phyloP scores from a whole-genome alignment of 1,140 invertebrate genomes.

The Prorops nasuta region DNA sequence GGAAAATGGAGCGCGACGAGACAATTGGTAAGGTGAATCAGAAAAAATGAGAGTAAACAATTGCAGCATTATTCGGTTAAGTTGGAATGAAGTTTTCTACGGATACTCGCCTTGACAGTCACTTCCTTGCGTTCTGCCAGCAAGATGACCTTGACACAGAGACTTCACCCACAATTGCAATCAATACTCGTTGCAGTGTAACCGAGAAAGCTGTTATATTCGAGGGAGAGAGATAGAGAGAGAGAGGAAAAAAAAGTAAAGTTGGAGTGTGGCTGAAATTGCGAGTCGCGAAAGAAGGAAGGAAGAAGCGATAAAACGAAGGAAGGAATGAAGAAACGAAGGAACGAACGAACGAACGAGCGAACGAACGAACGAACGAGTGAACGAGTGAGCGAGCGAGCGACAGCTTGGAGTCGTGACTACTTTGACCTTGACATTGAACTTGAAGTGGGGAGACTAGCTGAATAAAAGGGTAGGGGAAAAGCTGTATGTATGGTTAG shows the following conservation, averaged over 20 bases:
- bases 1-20: too few species aligned
- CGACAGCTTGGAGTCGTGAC: conserved; percentile 31
- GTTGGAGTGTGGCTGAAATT: not conserved
- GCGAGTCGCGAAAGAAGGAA: not conserved
- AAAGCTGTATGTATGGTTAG: not conserved
- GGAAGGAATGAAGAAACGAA: not conserved
- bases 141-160: too few species aligned
- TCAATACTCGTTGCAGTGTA: too few species aligned
- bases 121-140: too few species aligned
- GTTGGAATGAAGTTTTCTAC: too few species aligned
- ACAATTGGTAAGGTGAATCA: too few species aligned
- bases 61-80: too few species aligned
- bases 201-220: not conserved
- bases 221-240: not conserved
- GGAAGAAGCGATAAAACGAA: conserved; percentile 2
- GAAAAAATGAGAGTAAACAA: too few species aligned
- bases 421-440: conserved; percentile 54
- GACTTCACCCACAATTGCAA: too few species aligned
- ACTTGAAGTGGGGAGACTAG: conserved; percentile 40
- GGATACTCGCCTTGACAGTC: too few species aligned
- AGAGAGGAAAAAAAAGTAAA: not conserved
- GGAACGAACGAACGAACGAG: not conserved
- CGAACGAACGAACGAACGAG: conserved; percentile 4
- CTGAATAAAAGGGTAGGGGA: conserved; percentile 11
- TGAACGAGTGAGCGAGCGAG: conserved; percentile 8